These are phyloP conservation scores for Temnopleurus reevesii DNA, from an alignment of 53 echinoderm and acorn worm genomes.

Conservation along the genomic window DNA sequence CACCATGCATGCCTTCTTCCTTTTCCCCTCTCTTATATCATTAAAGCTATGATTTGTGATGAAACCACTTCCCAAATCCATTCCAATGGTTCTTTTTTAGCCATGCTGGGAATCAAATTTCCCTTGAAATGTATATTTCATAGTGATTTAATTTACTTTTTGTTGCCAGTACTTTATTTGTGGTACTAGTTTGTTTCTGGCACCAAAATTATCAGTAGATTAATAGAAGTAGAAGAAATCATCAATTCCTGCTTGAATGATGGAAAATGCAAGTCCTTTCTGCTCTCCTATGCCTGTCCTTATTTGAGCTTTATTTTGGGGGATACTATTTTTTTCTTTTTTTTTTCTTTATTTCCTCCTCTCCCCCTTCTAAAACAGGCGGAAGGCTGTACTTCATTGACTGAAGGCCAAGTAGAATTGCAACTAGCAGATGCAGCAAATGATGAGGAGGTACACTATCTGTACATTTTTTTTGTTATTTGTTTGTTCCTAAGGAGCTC, in stretches of 20 bases:
- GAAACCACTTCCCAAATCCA: background rate
- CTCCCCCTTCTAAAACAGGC: conserved; percentile 25
- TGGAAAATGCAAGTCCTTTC: background rate
- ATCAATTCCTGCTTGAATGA: too few relatives aligned
- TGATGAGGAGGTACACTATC: conserved; percentile 60
- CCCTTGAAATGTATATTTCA: too few relatives aligned
- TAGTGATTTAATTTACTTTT: too few relatives aligned
- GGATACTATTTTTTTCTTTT: conserved; percentile 30
- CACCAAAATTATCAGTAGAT: too few relatives aligned
- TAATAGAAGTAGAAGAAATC: too few relatives aligned
- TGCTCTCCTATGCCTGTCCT: background rate
- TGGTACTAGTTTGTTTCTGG: too few relatives aligned
- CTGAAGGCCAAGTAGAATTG: conserved; percentile 61
- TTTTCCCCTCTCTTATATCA: background rate
- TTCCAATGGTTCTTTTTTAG: too few relatives aligned
- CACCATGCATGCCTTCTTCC: conserved; percentile 3
- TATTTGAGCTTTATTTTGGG: conserved; percentile 36
- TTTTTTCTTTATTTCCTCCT: conserved; percentile 1
- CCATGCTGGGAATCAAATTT: too few relatives aligned
- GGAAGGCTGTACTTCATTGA: conserved; percentile 48
- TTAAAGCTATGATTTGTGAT: background rate
- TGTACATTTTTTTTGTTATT: conserved; percentile 7
- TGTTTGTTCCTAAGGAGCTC: background rate
- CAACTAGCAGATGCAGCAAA: conserved; percentile 55
- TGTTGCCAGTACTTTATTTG: too few relatives aligned